Base-by-base conservation (phyloP, 2,113 vertebrate genomes). In the Dolichallabes microphthalmus region DNA sequence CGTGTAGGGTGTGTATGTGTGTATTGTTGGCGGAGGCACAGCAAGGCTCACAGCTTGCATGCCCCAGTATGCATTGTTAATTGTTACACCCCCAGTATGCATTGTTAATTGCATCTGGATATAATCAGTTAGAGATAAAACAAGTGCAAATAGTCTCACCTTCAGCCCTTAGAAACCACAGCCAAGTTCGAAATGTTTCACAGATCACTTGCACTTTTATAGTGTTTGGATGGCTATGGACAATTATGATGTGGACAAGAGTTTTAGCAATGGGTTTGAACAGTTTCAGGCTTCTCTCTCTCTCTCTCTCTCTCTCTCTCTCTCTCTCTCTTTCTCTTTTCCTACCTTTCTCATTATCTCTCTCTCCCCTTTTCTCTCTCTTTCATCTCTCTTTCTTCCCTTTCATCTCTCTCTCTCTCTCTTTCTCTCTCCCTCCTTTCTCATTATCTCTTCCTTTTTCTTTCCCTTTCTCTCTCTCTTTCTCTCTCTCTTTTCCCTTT, bases 211-310 rank as follows among this genome's bases (percentile, higher is more conserved):
- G 32, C 19, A 5, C 35, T 45, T 69, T 73, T 74, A 3, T 50
- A n/a, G 50, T 74, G n/a, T 50, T 14, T n/a, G 22, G 12, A 50
- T 12, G 22, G 11, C 45, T 50, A 11, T 50, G 71, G 39, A 74
- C 20, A 20, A 25, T 11, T 50, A 13, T 13, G 69, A 50, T 50
- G 58, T 85, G 87, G 82, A 89, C 80, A 82, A 61, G 66, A 86
- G 35, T 61, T 64, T 78, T 82, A 71, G 86, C 85, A 86, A 79
- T 83, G 50, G 58, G 85, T 86, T 89, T 85, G 32, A 69, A 45
- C 35, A 25, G 35, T 39, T 73, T 10, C 20, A 45, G 20, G 39
- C 11, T 2, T 85, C 73, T 53, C 39, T 4, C 71, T 50, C 20
- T 45, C 32, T 66, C 20, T 61, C 60, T 61, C 22, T 61, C 60